These are phyloP conservation scores for Holotrichia oblita DNA, from an alignment of 1,140 invertebrate species.

Conservation along the genomic window DNA sequence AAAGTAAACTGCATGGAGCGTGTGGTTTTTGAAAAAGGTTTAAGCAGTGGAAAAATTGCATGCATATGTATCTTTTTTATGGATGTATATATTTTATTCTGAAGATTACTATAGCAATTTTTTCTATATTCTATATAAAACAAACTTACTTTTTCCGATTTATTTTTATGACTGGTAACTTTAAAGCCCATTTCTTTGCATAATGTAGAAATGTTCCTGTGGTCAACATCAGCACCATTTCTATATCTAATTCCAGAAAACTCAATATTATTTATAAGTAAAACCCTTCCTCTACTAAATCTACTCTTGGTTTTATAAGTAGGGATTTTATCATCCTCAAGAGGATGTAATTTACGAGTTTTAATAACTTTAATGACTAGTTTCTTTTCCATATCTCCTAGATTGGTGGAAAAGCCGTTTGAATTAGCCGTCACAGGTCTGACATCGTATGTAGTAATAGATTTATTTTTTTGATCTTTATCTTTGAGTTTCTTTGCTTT, in stretches of 20 bases:
- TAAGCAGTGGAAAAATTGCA: too few species aligned
- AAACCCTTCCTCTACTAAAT: constrained; percentile 65
- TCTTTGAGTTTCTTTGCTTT: not conserved
- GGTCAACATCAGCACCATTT: constrained; percentile 64
- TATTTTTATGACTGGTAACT: constrained; percentile 54
- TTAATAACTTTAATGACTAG: constrained; percentile 40
- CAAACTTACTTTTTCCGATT: constrained; percentile 50
- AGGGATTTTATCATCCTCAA: constrained; percentile 41
- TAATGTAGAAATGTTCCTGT: constrained; percentile 62
- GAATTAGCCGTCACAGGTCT: not conserved
- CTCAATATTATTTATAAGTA: constrained; percentile 68
- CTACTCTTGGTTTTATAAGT: constrained; percentile 63
- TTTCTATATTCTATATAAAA: too few species aligned
- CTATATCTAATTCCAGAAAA: constrained; percentile 59
- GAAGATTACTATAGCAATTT: too few species aligned
- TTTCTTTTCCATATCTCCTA: not conserved
- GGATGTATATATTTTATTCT: too few species aligned
- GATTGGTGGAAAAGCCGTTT: not conserved
- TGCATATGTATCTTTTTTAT: too few species aligned
- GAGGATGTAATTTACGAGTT: constrained; percentile 32
- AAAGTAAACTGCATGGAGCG: too few species aligned
- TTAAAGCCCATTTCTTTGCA: constrained; percentile 67
- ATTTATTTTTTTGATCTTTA: not conserved
- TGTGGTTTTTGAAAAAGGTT: too few species aligned
- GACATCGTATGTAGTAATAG: not conserved